Evolutionary conservation across 2,888 invertebrate species (phyloP).

Genomic region (Pilophorus perplexus): DNA sequence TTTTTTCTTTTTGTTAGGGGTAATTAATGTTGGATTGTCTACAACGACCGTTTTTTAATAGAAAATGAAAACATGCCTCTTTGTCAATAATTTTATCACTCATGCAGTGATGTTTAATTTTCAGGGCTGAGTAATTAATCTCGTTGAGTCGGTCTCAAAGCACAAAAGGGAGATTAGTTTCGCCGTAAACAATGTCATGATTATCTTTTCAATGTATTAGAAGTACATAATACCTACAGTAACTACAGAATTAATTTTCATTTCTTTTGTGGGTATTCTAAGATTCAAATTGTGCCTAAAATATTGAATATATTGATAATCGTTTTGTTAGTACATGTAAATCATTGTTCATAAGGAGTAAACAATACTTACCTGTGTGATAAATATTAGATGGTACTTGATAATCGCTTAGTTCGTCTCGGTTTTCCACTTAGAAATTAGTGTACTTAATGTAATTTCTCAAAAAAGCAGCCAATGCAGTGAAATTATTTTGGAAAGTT

Average conservation of each 20-base stretch:
- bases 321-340: slow-evolving; percentile 35
- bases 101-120: too few relatives aligned
- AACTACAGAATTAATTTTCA: slow-evolving; percentile 28
- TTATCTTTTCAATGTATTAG: slow-evolving; percentile 33
- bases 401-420: slow-evolving; percentile 38
- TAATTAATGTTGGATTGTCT: too few relatives aligned
- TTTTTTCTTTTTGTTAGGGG: too few relatives aligned
- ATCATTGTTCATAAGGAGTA: slow-evolving; percentile 38
- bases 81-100: too few relatives aligned
- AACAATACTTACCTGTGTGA: slow-evolving; percentile 40
- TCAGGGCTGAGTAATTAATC: too few relatives aligned
- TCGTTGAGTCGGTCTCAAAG: slow-evolving; percentile 18
- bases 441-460: slow-evolving; percentile 21
- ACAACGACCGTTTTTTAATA: too few relatives aligned
- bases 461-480: too few relatives aligned
- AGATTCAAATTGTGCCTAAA: slow-evolving; percentile 42
- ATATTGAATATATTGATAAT: slow-evolving; percentile 37
- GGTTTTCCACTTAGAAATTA: slow-evolving; percentile 31
- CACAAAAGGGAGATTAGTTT: slow-evolving; percentile 37
- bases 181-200: slow-evolving; percentile 23
- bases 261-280: slow-evolving; percentile 36
- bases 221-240: slow-evolving; percentile 23
- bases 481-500: too few relatives aligned
- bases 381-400: slow-evolving; percentile 33
- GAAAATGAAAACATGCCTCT: too few relatives aligned